Percentiles rank a stretch among this genome's conserved stretches.
These are phyloP conservation scores for Mycteria americana DNA, from an alignment of 2,797 vertebrate genomes.

Conservation along the genomic window DNA sequence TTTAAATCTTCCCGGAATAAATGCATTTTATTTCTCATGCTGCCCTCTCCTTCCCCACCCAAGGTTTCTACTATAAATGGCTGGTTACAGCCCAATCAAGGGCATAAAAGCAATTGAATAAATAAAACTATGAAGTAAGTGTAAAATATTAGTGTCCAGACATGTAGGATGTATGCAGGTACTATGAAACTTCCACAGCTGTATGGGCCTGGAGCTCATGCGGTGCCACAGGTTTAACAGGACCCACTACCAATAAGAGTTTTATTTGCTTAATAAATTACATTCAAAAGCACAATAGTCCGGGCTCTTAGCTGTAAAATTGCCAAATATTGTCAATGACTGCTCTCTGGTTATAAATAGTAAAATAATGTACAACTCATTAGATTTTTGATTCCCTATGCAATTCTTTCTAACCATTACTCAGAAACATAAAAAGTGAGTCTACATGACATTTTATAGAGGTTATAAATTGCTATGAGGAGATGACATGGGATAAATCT, in stretches of 20 bases:
- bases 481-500: conserved; percentile 84
- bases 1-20: conserved; percentile 71
- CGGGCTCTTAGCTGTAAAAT: conserved; percentile 78
- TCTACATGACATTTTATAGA: conserved; percentile 80
- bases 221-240: conserved; percentile 72
- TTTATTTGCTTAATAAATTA: conserved; percentile 88
- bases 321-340: conserved; percentile 82
- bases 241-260: conserved; percentile 76
- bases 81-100: conserved; percentile 74
- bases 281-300: conserved; percentile 83
- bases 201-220: conserved; percentile 64
- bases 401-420: conserved; percentile 79
- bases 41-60: conserved; percentile 47
- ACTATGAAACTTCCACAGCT: conserved; percentile 74
- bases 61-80: conserved; percentile 67
- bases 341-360: conserved; percentile 80
- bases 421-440: conserved; percentile 78
- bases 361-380: conserved; percentile 79
- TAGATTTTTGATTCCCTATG: conserved; percentile 80
- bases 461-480: conserved; percentile 81
- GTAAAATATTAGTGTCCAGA: conserved; percentile 83
- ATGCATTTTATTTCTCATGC: conserved; percentile 68
- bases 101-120: conserved; percentile 76
- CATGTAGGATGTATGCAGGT: conserved; percentile 72
- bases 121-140: conserved; percentile 83